Base-by-base conservation (phyloP, 2,888 invertebrate species). In the Trichopria drosophilae region DNA sequence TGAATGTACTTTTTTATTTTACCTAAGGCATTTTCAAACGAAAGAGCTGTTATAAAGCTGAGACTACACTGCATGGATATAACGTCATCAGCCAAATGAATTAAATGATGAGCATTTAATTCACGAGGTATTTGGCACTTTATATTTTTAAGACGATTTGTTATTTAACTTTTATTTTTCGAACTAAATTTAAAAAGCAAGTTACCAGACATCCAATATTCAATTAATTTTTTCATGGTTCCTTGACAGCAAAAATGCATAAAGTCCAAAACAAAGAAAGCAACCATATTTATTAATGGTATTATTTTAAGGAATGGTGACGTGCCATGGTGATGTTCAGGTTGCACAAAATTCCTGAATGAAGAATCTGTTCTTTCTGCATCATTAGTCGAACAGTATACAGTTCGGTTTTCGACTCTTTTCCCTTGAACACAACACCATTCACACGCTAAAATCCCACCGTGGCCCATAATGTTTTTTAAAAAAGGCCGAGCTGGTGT, bases 361-460 rank as follows among this genome's bases (percentile, higher is more conserved):
- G 55, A 44, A 3, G 16, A 9, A 15, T 58, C 43, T 22, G 55
- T 53, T 36, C 53, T 50, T 35, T 40, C 46, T 13, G 32, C 2
- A 35, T 6, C 4, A 6, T 50, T 32, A 15, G 5, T 29, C 7
- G 31, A 18, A 12, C 45, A 35, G 45, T 46, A 53, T 23, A 51
- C 28, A 2, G 24, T 48, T 39, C 37, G 19, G 3, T 20, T 16
- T 34, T 50, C 36, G 9, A 37, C 22, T 6, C 43, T 6, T 5
- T 35, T 9, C 28, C 60, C 59, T 20, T 40, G 20, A 7, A 58
- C 43, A 13, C 18, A 43, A 34, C 54, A 60, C 12, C 59, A 29
- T 45, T 58, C 58, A 34, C 59, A 60, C 9, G 57, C 51, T 28
- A 42, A n/a, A 13, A 50, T 50, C 4, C 58, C 59, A 12, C 36